Percentiles rank a stretch among this genome's conserved stretches.
Conservation (phyloP, 2,888 invertebrate genomes). For the Iphiclides podalirius region DNA sequence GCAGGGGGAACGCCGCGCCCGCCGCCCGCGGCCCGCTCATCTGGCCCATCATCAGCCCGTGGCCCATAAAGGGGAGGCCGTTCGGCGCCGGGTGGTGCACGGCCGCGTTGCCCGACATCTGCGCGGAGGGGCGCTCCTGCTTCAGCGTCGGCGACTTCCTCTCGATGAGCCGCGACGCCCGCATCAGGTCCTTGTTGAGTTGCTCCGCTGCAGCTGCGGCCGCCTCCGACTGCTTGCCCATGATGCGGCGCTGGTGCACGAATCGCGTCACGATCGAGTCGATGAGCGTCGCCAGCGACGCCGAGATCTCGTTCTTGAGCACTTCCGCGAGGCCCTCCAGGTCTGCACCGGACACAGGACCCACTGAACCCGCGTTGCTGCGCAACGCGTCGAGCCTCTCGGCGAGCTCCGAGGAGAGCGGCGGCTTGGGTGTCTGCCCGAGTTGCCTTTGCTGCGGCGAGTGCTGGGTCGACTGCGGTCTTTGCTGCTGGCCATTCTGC, state of each 20-base stretch:
- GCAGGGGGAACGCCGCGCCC: constrained; percentile 84
- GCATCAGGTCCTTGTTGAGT: constrained; percentile 89
- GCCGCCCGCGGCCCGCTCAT: constrained; percentile 81
- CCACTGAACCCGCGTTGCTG: constrained; percentile 83
- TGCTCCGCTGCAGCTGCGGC: constrained; percentile 91
- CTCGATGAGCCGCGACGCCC: constrained; percentile 90
- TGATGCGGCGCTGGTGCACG: constrained; percentile 88
- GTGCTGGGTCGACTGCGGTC: constrained; percentile 80
- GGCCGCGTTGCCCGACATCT: constrained; percentile 80
- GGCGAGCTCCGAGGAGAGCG: constrained; percentile 84
- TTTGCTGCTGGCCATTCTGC: constrained; percentile 77
- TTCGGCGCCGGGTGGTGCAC: constrained; percentile 72
- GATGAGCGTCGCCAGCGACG: constrained; percentile 90
- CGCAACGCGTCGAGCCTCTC: constrained; percentile 89
- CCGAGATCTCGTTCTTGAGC: constrained; percentile 93
- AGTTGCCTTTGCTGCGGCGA: constrained; percentile 76
- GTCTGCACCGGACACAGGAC: constrained; percentile 87
- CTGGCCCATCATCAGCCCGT: constrained; percentile 75
- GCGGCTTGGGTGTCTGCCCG: constrained; percentile 68
- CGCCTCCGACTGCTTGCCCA: constrained; percentile 88
- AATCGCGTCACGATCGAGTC: constrained; percentile 93
- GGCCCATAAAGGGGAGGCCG: constrained; percentile 70
- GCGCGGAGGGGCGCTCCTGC: constrained; percentile 81
- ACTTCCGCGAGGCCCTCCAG: constrained; percentile 94
- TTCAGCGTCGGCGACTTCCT: constrained; percentile 89